A percentile compares a stretch with the other conserved stretches of the same genome.
phyloP scores from a whole-genome alignment of 2,888 invertebrate genomes.

The Dorcus parallelipipedus region DNA sequence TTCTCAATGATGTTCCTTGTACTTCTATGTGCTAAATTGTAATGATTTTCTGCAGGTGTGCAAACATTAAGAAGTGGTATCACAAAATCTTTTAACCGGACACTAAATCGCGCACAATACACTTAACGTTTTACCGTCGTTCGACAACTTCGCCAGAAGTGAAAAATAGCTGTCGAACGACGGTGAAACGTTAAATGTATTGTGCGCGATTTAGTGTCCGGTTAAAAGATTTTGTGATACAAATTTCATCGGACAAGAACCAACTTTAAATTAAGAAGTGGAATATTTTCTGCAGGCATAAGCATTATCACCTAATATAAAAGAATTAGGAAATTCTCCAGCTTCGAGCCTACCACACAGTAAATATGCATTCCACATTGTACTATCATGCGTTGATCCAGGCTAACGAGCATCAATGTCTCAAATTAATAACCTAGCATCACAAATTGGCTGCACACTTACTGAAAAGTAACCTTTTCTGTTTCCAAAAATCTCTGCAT shows the following conservation, averaged over 20 bases:
- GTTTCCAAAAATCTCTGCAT: slow-evolving; percentile 24
- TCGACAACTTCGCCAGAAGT: too few species aligned
- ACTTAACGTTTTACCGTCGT: too few species aligned
- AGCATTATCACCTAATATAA: background rate
- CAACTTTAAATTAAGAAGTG: too few species aligned
- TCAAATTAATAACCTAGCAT: background rate
- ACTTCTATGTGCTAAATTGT: slow-evolving; percentile 4
- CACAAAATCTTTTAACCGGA: too few species aligned
- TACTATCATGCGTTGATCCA: background rate
- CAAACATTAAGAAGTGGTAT: background rate
- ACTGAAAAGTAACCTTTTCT: slow-evolving; percentile 25
- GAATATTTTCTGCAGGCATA: background rate
- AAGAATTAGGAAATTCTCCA: background rate
- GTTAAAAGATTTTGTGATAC: too few species aligned
- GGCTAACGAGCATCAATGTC: background rate
- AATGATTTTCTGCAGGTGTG: background rate
- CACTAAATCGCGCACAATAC: too few species aligned
- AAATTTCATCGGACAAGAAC: too few species aligned
- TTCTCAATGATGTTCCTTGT: slow-evolving; percentile 11
- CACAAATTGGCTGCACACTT: slow-evolving; percentile 3
- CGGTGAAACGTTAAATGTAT: too few species aligned
- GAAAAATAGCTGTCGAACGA: too few species aligned
- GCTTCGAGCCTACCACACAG: slow-evolving; percentile 2
- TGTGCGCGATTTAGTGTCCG: too few species aligned
- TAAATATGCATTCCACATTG: background rate